phyloP scores from a whole-genome alignment of 92 coral and sea anemone genomes.

The Pocillopora grandis region DNA sequence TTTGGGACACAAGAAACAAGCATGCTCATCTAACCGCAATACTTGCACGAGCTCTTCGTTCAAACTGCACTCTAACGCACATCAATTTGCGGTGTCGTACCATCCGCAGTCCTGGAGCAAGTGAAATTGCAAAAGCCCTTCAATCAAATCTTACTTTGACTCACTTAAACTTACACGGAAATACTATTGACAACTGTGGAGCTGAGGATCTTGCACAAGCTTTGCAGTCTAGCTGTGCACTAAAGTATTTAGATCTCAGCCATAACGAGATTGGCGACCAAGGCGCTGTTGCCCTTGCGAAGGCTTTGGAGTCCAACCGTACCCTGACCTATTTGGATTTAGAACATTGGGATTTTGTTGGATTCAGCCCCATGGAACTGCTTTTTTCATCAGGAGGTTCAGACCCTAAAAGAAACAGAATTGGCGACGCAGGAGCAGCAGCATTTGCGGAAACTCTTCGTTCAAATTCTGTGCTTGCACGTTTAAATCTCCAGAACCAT shows the following conservation, averaged over 20 bases:
- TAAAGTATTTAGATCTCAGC: slow-evolving; percentile 2
- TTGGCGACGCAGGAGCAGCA: slow-evolving; percentile 3
- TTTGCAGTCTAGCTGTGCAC: not conserved
- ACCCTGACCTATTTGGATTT: slow-evolving; percentile 1
- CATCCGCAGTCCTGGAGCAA: not conserved
- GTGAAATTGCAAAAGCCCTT: not conserved
- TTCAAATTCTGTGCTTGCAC: slow-evolving; percentile 1
- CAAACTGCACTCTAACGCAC: not conserved
- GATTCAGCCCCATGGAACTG: not conserved
- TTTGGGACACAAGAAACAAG: not conserved
- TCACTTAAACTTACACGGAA: not conserved
- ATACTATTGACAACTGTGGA: not conserved
- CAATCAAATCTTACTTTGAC: not conserved
- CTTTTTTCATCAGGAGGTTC: not conserved
- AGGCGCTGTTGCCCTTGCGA: not conserved
- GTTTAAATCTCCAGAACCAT: not conserved
- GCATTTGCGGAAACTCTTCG: slow-evolving; percentile 18
- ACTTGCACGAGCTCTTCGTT: not conserved
- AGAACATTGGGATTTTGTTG: not conserved
- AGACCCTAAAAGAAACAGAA: not conserved
- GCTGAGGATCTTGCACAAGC: not conserved
- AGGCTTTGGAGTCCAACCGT: not conserved
- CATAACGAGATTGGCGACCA: not conserved
- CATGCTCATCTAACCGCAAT: not conserved
- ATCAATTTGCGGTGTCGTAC: not conserved